These are phyloP conservation scores for Proales similis DNA, from an alignment of 1,140 invertebrate species.

Conservation along the genomic window DNA sequence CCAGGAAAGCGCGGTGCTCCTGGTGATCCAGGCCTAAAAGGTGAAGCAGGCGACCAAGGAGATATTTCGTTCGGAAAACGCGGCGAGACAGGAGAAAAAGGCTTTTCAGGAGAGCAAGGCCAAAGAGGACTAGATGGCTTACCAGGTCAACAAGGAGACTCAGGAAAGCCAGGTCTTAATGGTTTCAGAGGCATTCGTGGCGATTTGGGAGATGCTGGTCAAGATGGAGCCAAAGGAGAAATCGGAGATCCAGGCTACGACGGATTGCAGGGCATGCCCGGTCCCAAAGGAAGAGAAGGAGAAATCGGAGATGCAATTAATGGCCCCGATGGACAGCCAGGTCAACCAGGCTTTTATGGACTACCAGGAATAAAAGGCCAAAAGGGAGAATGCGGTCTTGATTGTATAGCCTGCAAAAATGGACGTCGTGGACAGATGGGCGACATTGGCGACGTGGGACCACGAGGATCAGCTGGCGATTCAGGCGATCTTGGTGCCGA, in stretches of 20 bases:
- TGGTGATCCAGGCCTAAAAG: neutral
- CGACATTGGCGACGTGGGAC: neutral
- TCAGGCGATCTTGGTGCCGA: neutral
- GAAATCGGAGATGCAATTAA: constrained; percentile 2
- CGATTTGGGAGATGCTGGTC: constrained; percentile 9
- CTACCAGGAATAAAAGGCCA: constrained; percentile 9
- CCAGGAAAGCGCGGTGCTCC: neutral
- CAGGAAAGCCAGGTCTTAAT: constrained; percentile 4
- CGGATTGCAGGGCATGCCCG: constrained; percentile 16
- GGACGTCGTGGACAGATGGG: neutral
- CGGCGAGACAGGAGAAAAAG: constrained; percentile 26
- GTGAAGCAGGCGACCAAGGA: constrained; percentile 12
- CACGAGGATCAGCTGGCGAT: neutral
- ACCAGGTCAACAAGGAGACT: neutral
- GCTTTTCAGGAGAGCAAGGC: constrained; percentile 21
- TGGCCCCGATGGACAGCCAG: constrained; percentile 5
- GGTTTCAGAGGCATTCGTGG: neutral
- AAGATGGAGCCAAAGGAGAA: neutral
- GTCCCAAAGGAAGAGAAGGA: constrained; percentile 5
- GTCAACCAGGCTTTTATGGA: constrained; percentile 11
- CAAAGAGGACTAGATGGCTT: neutral
- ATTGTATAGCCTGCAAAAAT: constrained; percentile 4
- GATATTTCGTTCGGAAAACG: neutral
- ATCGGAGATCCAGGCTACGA: neutral
- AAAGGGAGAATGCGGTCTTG: neutral